Evolutionary conservation across 2,888 invertebrate genomes (phyloP).

Genomic region (Netelia melanura): DNA sequence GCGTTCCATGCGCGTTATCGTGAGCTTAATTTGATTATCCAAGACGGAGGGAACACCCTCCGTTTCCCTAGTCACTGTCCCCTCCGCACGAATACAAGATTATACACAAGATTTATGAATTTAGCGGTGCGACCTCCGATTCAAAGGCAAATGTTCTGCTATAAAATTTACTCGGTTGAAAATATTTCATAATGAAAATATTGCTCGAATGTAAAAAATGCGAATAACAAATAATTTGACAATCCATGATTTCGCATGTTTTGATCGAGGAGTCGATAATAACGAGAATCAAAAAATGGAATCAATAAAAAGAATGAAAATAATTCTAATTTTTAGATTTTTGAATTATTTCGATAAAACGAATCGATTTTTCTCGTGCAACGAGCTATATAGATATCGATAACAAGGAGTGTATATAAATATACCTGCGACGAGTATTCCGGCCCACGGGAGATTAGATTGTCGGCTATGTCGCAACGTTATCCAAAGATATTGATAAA

Average conservation of each 20-base stretch:
- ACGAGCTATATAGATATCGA: constrained; percentile 16
- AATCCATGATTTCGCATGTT: too few species aligned
- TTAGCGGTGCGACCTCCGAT: constrained; percentile 3
- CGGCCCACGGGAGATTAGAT: constrained; percentile 57
- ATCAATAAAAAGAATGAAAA: too few species aligned
- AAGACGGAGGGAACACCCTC: constrained; percentile 3
- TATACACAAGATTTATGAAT: constrained; percentile 28
- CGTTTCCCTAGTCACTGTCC: neutral
- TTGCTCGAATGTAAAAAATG: too few species aligned
- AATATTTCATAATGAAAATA: neutral
- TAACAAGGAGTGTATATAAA: neutral
- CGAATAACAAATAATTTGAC: too few species aligned
- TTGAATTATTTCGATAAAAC: constrained; percentile 4
- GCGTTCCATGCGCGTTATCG: constrained; percentile 14
- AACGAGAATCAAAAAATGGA: too few species aligned
- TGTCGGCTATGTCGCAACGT: constrained; percentile 57
- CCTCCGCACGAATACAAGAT: constrained; percentile 18
- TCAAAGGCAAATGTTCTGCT: neutral
- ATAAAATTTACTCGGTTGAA: neutral
- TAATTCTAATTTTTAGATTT: neutral
- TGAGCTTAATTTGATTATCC: constrained; percentile 57
- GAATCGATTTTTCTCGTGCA: neutral
- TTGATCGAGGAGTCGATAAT: too few species aligned
- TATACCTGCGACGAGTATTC: neutral
- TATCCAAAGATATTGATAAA: constrained; percentile 57